A percentile compares a stretch with the other conserved stretches of the same genome.
Conservation (phyloP, 2,888 invertebrate species). For the Leucophenga maculata region DNA sequence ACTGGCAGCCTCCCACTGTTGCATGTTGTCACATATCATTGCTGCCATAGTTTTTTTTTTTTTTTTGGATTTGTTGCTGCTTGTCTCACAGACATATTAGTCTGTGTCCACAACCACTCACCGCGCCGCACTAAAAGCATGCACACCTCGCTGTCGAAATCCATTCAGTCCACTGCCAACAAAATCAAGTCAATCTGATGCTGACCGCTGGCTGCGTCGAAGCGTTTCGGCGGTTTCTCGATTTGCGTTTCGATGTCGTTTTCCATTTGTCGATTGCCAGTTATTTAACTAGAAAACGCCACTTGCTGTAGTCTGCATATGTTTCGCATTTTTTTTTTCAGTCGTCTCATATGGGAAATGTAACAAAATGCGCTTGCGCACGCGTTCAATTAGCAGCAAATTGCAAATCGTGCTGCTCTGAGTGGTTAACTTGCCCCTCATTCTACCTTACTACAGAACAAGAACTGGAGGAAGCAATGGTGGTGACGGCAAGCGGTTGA, state of each 20-base stretch:
- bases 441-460: neutral
- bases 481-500: slow-evolving; percentile 48
- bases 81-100: slow-evolving; percentile 1
- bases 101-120: neutral
- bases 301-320: slow-evolving; percentile 22
- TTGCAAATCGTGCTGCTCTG: slow-evolving; percentile 63
- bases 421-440: slow-evolving; percentile 24
- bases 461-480: neutral
- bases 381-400: slow-evolving; percentile 65
- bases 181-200: slow-evolving; percentile 7
- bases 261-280: slow-evolving; percentile 52
- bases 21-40: slow-evolving; percentile 5
- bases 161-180: slow-evolving; percentile 52
- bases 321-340: neutral
- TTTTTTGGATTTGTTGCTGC: neutral
- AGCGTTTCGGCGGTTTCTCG: slow-evolving; percentile 33
- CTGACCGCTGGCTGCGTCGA: slow-evolving; percentile 23
- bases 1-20: slow-evolving; percentile 28
- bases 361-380: slow-evolving; percentile 59
- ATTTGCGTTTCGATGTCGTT: slow-evolving; percentile 44
- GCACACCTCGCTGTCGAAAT: slow-evolving; percentile 54
- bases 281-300: slow-evolving; percentile 39
- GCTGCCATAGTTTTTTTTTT: slow-evolving; percentile 10
- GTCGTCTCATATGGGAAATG: slow-evolving; percentile 42
- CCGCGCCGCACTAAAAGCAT: slow-evolving; percentile 10